Evolutionary conservation across 2,113 vertebrate genomes (phyloP).

Genomic region (Raphicerus campestris): DNA sequence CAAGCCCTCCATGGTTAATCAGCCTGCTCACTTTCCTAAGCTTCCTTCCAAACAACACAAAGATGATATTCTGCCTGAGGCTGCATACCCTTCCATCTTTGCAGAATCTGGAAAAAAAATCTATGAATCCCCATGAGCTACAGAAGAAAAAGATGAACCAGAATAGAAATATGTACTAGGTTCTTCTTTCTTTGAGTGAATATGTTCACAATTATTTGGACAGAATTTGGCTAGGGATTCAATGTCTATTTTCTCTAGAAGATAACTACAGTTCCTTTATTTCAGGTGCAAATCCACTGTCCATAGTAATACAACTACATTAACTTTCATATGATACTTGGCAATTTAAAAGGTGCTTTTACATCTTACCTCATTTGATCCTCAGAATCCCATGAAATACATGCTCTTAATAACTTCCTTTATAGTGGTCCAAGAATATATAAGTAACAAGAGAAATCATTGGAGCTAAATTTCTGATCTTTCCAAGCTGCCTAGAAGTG

Average conservation of each 20-base stretch:
- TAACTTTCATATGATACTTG: neutral
- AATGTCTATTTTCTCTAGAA: slow-evolving; percentile 29
- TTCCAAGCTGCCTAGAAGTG: neutral
- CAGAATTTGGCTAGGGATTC: neutral
- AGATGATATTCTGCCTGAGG: neutral
- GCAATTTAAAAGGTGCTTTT: neutral
- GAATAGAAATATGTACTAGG: neutral
- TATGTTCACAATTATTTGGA: neutral
- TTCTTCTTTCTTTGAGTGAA: neutral
- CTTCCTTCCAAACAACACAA: slow-evolving; percentile 1
- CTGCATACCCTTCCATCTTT: neutral
- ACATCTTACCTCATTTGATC: neutral
- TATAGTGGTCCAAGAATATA: neutral
- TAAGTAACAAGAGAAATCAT: neutral
- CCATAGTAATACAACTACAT: neutral
- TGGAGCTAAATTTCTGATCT: neutral
- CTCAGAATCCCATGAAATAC: neutral
- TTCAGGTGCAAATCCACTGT: neutral
- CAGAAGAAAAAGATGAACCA: neutral
- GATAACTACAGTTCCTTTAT: slow-evolving; percentile 10
- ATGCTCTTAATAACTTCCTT: neutral
- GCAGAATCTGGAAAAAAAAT: neutral
- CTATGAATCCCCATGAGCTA: neutral
- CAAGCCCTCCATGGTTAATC: neutral
- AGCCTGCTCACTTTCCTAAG: neutral